Evolutionary conservation across 2,888 invertebrate genomes (phyloP).

Genomic region (Taenaris catops): DNA sequence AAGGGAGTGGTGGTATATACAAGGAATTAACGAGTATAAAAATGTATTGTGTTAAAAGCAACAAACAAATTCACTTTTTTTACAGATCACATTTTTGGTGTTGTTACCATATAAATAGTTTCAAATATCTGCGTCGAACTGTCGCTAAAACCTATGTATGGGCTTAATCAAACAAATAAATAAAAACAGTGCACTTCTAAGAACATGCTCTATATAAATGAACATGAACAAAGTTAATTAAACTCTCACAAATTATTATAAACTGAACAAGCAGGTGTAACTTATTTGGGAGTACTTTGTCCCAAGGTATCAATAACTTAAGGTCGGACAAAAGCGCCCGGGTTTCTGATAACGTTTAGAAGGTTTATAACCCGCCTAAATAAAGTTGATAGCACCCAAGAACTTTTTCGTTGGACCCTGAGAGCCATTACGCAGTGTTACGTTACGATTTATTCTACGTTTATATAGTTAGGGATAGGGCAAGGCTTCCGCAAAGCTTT

Average conservation of each 20-base stretch:
- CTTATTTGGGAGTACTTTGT: conserved; percentile 26
- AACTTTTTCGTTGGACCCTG: conserved; percentile 71
- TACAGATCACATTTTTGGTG: no score
- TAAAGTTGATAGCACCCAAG: conserved; percentile 71
- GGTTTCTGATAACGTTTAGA: conserved; percentile 70
- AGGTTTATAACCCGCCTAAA: conserved; percentile 75
- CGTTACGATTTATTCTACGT: conserved; percentile 69
- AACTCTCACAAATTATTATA: conserved; percentile 7
- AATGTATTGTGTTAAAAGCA: no score
- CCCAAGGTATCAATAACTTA: conserved; percentile 54
- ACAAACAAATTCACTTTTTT: no score
- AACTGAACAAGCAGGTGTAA: conserved; percentile 14
- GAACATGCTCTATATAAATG: not conserved
- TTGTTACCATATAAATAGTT: no score
- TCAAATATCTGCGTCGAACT: no score
- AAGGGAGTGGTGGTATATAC: no score
- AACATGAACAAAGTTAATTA: conserved; percentile 1
- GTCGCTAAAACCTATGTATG: no score
- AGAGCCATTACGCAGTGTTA: conserved; percentile 66
- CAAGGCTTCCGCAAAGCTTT: conserved; percentile 53
- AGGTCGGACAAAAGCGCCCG: conserved; percentile 50
- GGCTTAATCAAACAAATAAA: no score
- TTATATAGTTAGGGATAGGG: conserved; percentile 61
- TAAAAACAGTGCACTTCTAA: no score
- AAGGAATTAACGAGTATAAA: no score